Percentiles rank a stretch among this genome's conserved stretches.
Conservation (phyloP, 2,113 vertebrate species). For the Zeus faber region DNA sequence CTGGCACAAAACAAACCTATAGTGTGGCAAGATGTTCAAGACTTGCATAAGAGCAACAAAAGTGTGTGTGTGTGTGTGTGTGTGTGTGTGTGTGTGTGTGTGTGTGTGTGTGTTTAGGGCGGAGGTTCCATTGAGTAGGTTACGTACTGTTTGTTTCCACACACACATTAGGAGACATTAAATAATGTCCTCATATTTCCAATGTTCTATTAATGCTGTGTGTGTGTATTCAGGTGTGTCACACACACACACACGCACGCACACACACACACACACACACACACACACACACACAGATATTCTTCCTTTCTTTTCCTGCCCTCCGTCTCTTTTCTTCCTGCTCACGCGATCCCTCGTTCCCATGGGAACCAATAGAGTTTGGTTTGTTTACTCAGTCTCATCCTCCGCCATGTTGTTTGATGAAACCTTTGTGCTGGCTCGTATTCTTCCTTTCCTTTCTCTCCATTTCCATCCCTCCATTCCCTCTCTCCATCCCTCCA, state of each 20-base stretch:
- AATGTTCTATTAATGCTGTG: too few relatives aligned
- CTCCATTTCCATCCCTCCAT: too few relatives aligned
- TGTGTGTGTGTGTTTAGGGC: background rate
- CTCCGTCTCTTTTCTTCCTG: background rate
- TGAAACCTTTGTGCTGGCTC: too few relatives aligned
- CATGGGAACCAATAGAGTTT: background rate
- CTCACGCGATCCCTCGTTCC: background rate
- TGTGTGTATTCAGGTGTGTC: too few relatives aligned
- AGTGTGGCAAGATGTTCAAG: background rate
- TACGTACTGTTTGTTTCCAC: too few relatives aligned
- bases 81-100: background rate
- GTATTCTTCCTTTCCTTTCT: too few relatives aligned
- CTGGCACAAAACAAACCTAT: background rate
- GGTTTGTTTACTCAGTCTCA: conserved; percentile 1
- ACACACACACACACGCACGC: background rate
- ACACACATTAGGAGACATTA: too few relatives aligned
- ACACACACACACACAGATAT: conserved; percentile 1
- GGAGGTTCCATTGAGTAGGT: too few relatives aligned
- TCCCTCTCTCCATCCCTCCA: background rate
- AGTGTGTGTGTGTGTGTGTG: background rate
- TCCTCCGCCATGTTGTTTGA: too few relatives aligned
- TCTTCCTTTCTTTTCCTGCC: background rate
- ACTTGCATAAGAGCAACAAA: background rate
- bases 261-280: background rate
- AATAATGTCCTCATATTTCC: too few relatives aligned